Evolutionary conservation across 2,888 invertebrate genomes (phyloP), one percentile per base, ranked within the genome.

Genomic region (Catotricha subobsoleta): DNA sequence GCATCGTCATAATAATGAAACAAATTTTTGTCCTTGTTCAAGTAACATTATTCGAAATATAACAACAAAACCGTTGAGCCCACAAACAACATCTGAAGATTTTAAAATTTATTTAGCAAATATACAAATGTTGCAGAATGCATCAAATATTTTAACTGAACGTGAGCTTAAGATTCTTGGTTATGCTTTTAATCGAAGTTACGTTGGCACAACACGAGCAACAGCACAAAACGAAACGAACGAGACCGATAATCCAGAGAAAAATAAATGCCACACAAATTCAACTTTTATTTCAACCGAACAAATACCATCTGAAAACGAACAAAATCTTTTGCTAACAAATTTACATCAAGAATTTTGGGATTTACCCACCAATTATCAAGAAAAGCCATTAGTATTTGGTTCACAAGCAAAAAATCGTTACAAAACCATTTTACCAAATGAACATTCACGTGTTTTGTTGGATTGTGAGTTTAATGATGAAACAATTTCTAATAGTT

Each of bases 351-450:
- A 86, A 53, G 91, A 92, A 59, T 92, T 92, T 57, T 91, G 90
- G 90, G 88, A 90, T 59, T 77, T 92, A 53, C 91, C 91, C 0
- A 72, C 86, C 45, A 92, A 92, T 61, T 79, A 87, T 48, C 88
- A 90, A 48, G 88, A 90, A 54, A 86, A 86, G 54, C 80, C 87
- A 8, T 77, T 83, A 53, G 81, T 91, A 1, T 81, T 83, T 21
- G 91, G 91, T 1, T 84, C 87, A 20, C 86, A 87, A 49, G 69
- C 76, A 12, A 88, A 88, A 64, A 92, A 92, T 60, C 72, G 92
- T 47, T 92, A 92, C 55, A 78, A 81, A 56, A 80, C 84, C 0
- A 88, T 92, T 40, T 66, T 92, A 54, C 87, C 91, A 21, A 88
- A 91, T 60, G 83, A 90, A 52, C 80, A 80, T 51, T 84, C 86